Base-by-base conservation (phyloP, 2,113 vertebrate genomes). In the Salvator merianae region DNA sequence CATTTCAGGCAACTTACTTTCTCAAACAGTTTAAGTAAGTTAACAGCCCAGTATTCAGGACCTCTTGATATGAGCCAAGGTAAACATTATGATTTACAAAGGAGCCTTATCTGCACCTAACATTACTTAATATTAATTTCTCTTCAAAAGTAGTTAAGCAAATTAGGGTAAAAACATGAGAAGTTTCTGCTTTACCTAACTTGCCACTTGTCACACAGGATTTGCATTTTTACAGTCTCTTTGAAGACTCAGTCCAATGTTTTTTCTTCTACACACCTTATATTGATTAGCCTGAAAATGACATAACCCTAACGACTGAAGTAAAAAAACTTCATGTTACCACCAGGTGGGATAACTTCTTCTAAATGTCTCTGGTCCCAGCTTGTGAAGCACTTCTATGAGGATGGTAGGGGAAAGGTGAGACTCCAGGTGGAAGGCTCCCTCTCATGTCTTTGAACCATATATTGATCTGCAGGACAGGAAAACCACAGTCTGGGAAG, bases 61-160 rank as follows among this genome's bases (percentile, higher is more conserved):
- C 16, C 32, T n/a, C 30, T 2, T 59, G 18, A 53, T 53, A 24
- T 59, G 50, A 32, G 43, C 30, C 62, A 68, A 38, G 63, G 34
- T 69, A 83, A 68, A 36, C 68, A 76, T 83, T 83, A 68, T 43
- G 32, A 5, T 62, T 69, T 78, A 83, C 50, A 84, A 71, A 59
- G 26, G 36, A 30, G 34, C 5, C 38, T 38, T 63, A 34, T 71
- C 55, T 12, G 70, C 12, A 63, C 13, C 28, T 43, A 72, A 36
- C 16, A 22, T 63, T 70, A 28, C 32, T 43, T 32, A 53, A 36
- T 32, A 40, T 22, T 72, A 34, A 59, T 72, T n/a, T 72, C 26
- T 18, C 26, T 82, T 72, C 24, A 53, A 36, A 38, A 38, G 8
- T 62, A 72, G 50, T 16, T 7, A 22, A 22, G 18, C 26, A 71